Base-by-base conservation (phyloP, 2,113 vertebrate species). In the Hiodon alosoides region DNA sequence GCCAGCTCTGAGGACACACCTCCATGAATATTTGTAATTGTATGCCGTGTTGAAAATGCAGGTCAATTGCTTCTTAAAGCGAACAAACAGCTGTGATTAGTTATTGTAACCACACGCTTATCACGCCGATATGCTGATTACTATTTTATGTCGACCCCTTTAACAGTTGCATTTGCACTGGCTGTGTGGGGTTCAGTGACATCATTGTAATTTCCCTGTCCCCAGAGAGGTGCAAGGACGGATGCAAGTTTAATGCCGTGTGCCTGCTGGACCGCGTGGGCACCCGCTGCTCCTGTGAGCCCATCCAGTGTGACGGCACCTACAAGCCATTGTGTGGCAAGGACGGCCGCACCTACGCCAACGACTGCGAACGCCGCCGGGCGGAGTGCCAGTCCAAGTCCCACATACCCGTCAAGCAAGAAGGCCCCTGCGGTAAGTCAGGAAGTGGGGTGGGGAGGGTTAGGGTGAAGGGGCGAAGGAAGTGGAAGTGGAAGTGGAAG, bases 351-450 rank as follows among this genome's bases (percentile, higher is more conserved):
- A 96, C 93, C 0, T 96, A 96, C 75, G 73, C 79, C 91, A 99
- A 91, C 5, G 94, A 97, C 77, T 99, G 96, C 7, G 73, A 90
- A 81, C 91, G 92, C 0, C 93, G 85, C 47, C 88, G 87, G 13
- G 91, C 94, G 0, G 97, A 99, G 87, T 99, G 97, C 79, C 86
- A 55, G 52, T 89, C 84, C 78, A 91, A 88, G 76, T 81, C 78
- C 0, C 74, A 81, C 85, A 90, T 98, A 77, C 88, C 90, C 0
- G 51, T 89, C 70, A 90, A 89, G 62, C 94, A 95, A 81, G 85
- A 70, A 0, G 97, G 97, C 81, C 95, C 92, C 68, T 99, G 97
- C 85, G 96, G 96, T 98, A 90, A 97, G 96, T 92, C 51, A 62
- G 77, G 50, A 69, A 17, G 7, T 11, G 10, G n/a, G 4, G 14